phyloP scores from a whole-genome alignment of 1,140 invertebrate species.

The Zaprionus tsacasi region DNA sequence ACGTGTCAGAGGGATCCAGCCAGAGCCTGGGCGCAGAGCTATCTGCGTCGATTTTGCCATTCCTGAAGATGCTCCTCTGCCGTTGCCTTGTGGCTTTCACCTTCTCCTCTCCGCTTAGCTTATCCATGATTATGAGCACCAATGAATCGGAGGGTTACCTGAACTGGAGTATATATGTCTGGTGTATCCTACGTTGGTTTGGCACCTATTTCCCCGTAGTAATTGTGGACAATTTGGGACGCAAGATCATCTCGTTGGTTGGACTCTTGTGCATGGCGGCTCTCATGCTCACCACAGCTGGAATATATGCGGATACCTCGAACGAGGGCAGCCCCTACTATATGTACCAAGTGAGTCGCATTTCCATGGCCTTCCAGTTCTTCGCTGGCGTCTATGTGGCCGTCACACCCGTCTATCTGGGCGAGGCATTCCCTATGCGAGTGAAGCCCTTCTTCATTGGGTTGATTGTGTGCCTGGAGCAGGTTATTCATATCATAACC shows the following conservation, averaged over 20 bases:
- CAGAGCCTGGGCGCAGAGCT: slow-evolving; percentile 40
- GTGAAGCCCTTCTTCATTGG: slow-evolving; percentile 59
- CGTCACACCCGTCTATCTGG: slow-evolving; percentile 56
- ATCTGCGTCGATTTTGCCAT: slow-evolving; percentile 42
- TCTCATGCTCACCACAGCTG: slow-evolving; percentile 60
- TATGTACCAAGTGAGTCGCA: slow-evolving; percentile 55
- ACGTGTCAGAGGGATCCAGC: slow-evolving; percentile 49
- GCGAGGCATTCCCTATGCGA: slow-evolving; percentile 67
- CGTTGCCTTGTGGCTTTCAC: slow-evolving; percentile 71
- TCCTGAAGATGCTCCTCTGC: slow-evolving; percentile 60
- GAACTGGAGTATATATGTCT: slow-evolving; percentile 51
- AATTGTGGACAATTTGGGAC: slow-evolving; percentile 53
- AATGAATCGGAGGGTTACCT: not conserved
- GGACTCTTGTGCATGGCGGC: slow-evolving; percentile 63
- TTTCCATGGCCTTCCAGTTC: slow-evolving; percentile 65
- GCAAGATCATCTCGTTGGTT: slow-evolving; percentile 56
- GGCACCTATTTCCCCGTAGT: slow-evolving; percentile 43
- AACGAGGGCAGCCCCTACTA: slow-evolving; percentile 15
- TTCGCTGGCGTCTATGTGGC: slow-evolving; percentile 65
- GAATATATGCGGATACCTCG: slow-evolving; percentile 39
- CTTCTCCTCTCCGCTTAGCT: slow-evolving; percentile 59
- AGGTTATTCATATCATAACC: slow-evolving; percentile 68
- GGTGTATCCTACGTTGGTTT: slow-evolving; percentile 51
- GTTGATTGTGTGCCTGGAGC: slow-evolving; percentile 62
- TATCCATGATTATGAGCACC: slow-evolving; percentile 21